Percentiles rank a stretch among this genome's conserved stretches.
Conservation (phyloP, 1,140 invertebrate species). For the Rhopalosiphum padi region DNA sequence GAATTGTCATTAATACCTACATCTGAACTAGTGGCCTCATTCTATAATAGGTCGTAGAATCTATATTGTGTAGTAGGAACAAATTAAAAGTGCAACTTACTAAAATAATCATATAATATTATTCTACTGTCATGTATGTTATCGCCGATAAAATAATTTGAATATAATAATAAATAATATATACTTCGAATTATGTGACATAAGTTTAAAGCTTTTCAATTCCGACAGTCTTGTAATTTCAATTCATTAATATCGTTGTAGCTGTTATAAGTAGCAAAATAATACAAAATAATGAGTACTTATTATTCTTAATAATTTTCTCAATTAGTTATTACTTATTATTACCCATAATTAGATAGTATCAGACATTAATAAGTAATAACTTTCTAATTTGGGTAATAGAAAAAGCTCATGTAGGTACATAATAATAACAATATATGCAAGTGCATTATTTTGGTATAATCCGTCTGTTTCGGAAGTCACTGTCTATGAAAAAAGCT, state of each 20-base stretch:
- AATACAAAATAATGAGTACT: background rate
- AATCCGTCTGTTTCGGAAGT: background rate
- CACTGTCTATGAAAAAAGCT: background rate
- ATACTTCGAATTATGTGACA: background rate
- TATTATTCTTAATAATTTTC: background rate
- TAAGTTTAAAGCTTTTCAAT: background rate
- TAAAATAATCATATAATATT: background rate
- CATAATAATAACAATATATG: background rate
- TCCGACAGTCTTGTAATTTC: background rate
- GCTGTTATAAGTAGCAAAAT: background rate
- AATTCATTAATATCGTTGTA: background rate
- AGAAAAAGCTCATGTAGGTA: background rate
- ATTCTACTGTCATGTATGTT: background rate
- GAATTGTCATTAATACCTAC: background rate
- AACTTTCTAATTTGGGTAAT: background rate
- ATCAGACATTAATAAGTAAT: background rate
- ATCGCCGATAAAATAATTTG: background rate
- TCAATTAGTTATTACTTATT: background rate
- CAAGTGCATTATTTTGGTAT: background rate
- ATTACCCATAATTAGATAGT: background rate
- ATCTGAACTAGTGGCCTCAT: too few species aligned
- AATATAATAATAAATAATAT: background rate
- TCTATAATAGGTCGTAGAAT: background rate
- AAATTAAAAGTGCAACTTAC: background rate
- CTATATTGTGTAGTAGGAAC: background rate